Percentiles rank a stretch among this genome's conserved stretches.
Conservation (phyloP, 2,113 vertebrate species). For the Pelecanus crispus region DNA sequence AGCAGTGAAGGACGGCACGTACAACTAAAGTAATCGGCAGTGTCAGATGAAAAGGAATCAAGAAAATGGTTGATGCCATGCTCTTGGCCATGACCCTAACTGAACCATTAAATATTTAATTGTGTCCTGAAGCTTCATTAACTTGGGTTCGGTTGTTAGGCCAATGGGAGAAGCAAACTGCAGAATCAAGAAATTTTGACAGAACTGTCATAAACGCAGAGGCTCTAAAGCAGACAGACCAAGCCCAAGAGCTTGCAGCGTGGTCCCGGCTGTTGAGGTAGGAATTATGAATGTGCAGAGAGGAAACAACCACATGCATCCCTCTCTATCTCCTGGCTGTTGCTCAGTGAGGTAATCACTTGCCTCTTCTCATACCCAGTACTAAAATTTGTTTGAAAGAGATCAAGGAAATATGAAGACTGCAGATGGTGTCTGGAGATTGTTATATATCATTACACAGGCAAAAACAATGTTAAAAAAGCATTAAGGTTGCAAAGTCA, state of each 20-base stretch:
- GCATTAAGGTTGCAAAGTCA: constrained; percentile 44
- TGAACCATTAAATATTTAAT: background rate
- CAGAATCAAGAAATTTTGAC: background rate
- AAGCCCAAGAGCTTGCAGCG: background rate
- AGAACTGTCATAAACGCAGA: background rate
- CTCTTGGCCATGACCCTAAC: background rate
- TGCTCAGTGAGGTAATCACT: background rate
- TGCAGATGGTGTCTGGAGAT: constrained; percentile 26
- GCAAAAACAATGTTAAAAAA: constrained; percentile 48
- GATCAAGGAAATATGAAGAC: constrained; percentile 11
- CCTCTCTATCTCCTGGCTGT: background rate
- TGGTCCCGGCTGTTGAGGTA: background rate
- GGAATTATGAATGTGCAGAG: background rate
- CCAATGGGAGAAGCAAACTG: background rate
- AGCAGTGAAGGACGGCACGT: background rate
- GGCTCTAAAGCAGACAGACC: background rate
- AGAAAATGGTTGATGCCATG: background rate
- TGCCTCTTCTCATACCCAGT: background rate
- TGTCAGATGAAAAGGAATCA: background rate
- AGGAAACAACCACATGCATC: background rate
- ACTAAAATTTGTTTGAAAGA: constrained; percentile 12
- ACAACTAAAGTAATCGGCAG: background rate
- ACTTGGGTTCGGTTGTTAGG: background rate
- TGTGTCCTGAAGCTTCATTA: background rate
- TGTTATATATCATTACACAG: constrained; percentile 15